Evolutionary conservation across 2,888 invertebrate genomes (phyloP).

Genomic region (Drosophila prostipennis): DNA sequence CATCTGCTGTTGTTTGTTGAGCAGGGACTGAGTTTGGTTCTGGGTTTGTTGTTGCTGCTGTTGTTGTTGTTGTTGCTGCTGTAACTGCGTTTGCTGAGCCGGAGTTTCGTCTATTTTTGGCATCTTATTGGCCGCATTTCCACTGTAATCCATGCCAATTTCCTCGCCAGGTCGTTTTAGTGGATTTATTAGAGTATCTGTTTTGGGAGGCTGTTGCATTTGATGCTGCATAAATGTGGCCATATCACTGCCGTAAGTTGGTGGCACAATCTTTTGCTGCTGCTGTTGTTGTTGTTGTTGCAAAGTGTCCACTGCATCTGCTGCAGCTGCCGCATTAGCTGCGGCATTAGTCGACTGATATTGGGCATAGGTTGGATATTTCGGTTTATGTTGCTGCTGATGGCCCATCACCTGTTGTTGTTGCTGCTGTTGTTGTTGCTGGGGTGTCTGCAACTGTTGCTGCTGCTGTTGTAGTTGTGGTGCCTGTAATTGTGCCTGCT

Average conservation of each 20-base stretch:
- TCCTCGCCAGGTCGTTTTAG: constrained; percentile 76
- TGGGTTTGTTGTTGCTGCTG: constrained; percentile 56
- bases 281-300: constrained; percentile 52
- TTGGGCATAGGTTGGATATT: constrained; percentile 81
- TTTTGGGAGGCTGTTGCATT: constrained; percentile 72
- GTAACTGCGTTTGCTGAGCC: constrained; percentile 46
- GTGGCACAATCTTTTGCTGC: constrained; percentile 67
- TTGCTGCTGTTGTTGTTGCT: constrained; percentile 1
- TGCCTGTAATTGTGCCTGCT: constrained; percentile 8
- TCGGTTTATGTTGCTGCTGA: constrained; percentile 61
- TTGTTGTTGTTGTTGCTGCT: constrained; percentile 52
- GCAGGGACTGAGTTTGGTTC: constrained; percentile 57
- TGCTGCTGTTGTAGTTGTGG: constrained; percentile 31
- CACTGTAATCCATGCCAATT: constrained; percentile 74
- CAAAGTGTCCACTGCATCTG: constrained; percentile 49
- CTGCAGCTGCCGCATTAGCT: constrained; percentile 63
- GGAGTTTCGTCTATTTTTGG: constrained; percentile 70
- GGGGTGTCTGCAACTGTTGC: constrained; percentile 21
- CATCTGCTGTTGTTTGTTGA: constrained; percentile 82
- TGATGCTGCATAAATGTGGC: constrained; percentile 81
- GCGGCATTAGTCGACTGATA: constrained; percentile 78
- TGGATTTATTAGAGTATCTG: constrained; percentile 65
- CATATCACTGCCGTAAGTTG: constrained; percentile 74
- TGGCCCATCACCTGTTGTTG: constrained; percentile 39
- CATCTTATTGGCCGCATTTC: constrained; percentile 64